Evolutionary conservation across 2,113 vertebrate genomes (phyloP), one percentile per base, ranked within the genome.

Genomic region (Rhea americana): DNA sequence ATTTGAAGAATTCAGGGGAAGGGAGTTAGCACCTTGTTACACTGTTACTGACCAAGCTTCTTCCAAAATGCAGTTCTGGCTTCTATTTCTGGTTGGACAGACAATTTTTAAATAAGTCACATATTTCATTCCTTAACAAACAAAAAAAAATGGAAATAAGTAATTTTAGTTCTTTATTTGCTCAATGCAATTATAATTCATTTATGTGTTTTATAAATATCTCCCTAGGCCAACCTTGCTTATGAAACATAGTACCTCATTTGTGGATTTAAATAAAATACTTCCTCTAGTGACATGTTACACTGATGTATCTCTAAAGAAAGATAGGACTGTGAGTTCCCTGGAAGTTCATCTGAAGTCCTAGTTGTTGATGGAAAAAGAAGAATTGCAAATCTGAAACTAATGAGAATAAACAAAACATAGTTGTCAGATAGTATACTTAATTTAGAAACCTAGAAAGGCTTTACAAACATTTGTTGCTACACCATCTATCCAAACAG

Each of bases 81-180:
- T 67, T 66, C 55, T 92, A 8, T 19, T 79, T 82, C 81, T 77
- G 68, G 43, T 17, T 91, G 61, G 61, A 70, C 84, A 51, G 61
- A 70, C 82, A 51, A 80, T 59, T 96, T 85, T 30, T 72, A 5
- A 95, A 85, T 55, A 93, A 90, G 58, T 74, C 39, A 91, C 28
- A 30, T 80, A 91, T 55, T 87, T 71, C 20, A 55, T 55, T 62
- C 65, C 32, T 50, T 81, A 92, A 94, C 47, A 96, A 95, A 92
- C 28, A 45, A 90, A 93, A 76, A n/a, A n/a, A n/a, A n/a, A n/a
- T n/a, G n/a, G n/a, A n/a, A n/a, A n/a, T n/a, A n/a, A n/a, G n/a
- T n/a, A n/a, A n/a, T n/a, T n/a, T n/a, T n/a, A n/a, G n/a, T n/a
- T n/a, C n/a, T n/a, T 87, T 84, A 82, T 88, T 91, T 94, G 39